These are phyloP conservation scores for Portunus trituberculatus DNA, from an alignment of 1,140 invertebrate genomes.

Conservation along the genomic window DNA sequence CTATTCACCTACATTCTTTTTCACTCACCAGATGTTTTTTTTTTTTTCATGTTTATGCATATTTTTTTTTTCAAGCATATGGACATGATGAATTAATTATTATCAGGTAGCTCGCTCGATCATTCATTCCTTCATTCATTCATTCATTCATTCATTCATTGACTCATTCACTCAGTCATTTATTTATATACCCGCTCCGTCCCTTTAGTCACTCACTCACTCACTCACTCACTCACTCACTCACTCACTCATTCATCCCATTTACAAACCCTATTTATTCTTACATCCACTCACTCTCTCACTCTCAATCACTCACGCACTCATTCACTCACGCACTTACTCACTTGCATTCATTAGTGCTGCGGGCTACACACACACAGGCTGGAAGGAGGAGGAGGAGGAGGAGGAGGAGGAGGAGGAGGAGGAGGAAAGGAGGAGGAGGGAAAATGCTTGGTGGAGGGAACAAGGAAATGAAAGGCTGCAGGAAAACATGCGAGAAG, in stretches of 20 bases:
- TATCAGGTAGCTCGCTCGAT: not conserved
- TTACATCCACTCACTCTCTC: no score
- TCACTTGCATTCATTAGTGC: not conserved
- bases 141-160: not conserved
- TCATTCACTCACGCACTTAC: no score
- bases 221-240: not conserved
- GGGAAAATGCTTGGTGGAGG: conserved; percentile 18
- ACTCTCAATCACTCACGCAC: no score
- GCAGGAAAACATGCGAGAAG: not conserved
- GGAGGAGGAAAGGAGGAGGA: not conserved
- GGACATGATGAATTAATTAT: no score
- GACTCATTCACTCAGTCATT: not conserved
- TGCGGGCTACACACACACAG: not conserved
- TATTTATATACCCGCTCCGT: not conserved
- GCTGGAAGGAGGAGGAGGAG: not conserved
- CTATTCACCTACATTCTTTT: not conserved
- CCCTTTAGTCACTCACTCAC: not conserved
- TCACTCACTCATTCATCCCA: no score
- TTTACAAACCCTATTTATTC: no score
- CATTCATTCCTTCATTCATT: not conserved
- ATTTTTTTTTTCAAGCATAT: no score
- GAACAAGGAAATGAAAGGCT: not conserved
- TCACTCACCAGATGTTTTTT: not conserved
- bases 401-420: not conserved
- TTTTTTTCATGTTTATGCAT: not conserved